Conservation (phyloP, 1,140 invertebrate species). For the Ectropis grisescens region DNA sequence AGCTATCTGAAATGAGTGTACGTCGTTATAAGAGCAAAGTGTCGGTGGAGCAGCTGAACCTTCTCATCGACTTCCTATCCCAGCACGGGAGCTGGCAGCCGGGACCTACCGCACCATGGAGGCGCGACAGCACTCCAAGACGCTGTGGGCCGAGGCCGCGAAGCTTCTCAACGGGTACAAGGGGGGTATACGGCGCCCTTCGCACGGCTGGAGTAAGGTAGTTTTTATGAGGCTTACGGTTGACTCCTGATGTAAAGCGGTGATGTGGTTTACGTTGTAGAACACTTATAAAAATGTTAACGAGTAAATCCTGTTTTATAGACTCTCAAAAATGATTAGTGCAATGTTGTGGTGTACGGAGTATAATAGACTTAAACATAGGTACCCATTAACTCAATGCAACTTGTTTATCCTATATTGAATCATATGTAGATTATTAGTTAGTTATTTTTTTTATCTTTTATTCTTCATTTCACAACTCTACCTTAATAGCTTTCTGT, state of each 20-base stretch:
- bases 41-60: conserved; percentile 39
- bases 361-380: too few species aligned
- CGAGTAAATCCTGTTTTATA: neutral
- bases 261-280: neutral
- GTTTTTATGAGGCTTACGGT: conserved; percentile 2
- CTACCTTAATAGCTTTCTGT: too few species aligned
- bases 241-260: neutral
- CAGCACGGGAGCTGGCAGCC: conserved; percentile 39
- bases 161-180: conserved; percentile 26
- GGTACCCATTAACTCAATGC: too few species aligned
- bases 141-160: conserved; percentile 34
- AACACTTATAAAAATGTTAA: too few species aligned
- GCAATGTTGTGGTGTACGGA: too few species aligned
- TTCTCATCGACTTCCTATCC: conserved; percentile 42
- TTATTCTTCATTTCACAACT: neutral
- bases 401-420: too few species aligned
- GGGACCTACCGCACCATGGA: conserved; percentile 27
- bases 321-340: too few species aligned
- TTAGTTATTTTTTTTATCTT: neutral
- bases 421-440: too few species aligned
- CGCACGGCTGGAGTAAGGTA: conserved; percentile 47
- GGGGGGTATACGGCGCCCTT: conserved; percentile 24
- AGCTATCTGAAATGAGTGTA: conserved; percentile 20
- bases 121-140: conserved; percentile 32
- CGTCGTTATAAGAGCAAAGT: conserved; percentile 14